Evolutionary conservation across 2,888 invertebrate genomes (phyloP).

Genomic region (Dryococelus australis): DNA sequence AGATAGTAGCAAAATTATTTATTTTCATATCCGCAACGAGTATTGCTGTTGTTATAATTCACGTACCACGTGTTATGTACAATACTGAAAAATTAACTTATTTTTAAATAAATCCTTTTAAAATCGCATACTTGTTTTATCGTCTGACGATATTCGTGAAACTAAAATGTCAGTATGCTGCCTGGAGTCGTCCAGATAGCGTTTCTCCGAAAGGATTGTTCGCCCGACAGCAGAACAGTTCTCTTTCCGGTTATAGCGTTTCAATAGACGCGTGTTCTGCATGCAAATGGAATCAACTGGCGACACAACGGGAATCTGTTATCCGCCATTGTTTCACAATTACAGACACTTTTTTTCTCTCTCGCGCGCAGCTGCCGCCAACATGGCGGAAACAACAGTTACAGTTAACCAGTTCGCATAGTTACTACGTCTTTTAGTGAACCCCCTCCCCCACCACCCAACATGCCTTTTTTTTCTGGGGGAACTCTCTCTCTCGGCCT

Average conservation of each 20-base stretch:
- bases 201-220: neutral
- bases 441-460: neutral
- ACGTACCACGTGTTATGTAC: no score
- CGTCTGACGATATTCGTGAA: no score
- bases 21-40: no score
- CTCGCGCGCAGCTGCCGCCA: neutral
- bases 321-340: slow-evolving; percentile 2
- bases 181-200: neutral
- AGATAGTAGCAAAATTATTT: no score
- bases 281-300: slow-evolving; percentile 1
- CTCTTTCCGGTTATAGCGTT: neutral
- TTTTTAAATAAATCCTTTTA: no score
- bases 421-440: neutral
- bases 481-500: no score
- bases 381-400: neutral
- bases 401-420: neutral
- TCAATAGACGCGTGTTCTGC: neutral
- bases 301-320: slow-evolving; percentile 6
- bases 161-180: no score
- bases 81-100: no score
- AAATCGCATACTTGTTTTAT: no score
- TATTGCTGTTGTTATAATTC: no score
- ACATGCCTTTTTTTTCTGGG: neutral
- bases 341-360: neutral
- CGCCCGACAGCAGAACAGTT: neutral